Percentiles rank a stretch among this genome's conserved stretches.
Conservation (phyloP, 2,888 invertebrate species). For the Onthophagus sagittarius region DNA sequence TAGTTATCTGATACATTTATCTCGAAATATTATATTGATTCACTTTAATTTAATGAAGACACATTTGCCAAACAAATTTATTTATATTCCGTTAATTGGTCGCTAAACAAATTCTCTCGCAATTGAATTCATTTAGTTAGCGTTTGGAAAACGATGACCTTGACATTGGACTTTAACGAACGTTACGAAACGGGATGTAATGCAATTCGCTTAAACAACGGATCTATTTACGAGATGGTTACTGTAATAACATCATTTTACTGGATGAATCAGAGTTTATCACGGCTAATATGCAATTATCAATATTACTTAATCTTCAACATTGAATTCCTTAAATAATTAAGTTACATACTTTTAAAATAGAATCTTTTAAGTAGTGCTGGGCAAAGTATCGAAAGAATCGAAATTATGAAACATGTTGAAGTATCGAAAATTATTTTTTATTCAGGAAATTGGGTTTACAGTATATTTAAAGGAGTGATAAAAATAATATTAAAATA, state of each 20-base stretch:
- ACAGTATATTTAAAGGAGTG: no score
- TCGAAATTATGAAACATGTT: no score
- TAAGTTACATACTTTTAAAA: no score
- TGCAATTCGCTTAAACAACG: background rate
- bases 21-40: no score
- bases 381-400: no score
- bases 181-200: background rate
- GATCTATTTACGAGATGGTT: background rate
- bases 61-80: background rate
- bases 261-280: background rate
- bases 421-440: no score
- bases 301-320: background rate
- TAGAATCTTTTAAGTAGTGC: no score
- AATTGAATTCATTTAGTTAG: background rate
- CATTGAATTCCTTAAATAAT: no score
- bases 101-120: background rate
- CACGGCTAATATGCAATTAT: background rate
- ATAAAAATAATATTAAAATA: no score
- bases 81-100: background rate
- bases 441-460: no score
- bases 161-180: background rate
- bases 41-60: no score
- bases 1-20: no score
- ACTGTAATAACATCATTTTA: background rate
- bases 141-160: background rate